Conservation (phyloP, 1,140 invertebrate genomes). For the Hyphantria cunea region DNA sequence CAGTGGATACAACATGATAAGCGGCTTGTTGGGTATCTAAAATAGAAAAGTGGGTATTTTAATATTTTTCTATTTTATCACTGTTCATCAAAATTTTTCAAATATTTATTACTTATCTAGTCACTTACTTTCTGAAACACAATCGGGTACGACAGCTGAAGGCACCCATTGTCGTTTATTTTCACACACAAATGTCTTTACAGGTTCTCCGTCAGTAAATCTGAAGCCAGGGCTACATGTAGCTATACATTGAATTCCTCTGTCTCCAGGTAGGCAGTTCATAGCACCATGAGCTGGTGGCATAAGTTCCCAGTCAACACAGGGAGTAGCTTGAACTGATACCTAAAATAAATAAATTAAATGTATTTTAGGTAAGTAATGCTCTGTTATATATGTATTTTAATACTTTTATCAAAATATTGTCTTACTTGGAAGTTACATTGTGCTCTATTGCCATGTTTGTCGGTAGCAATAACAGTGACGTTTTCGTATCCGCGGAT, state of each 20-base stretch:
- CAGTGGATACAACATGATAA: slow-evolving; percentile 94
- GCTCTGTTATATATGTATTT: neutral
- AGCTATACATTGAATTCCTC: slow-evolving; percentile 93
- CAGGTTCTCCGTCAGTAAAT: slow-evolving; percentile 94
- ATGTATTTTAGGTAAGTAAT: too few relatives aligned
- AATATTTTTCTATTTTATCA: slow-evolving; percentile 2
- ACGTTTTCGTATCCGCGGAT: slow-evolving; percentile 97
- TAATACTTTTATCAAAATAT: neutral
- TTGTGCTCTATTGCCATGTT: slow-evolving; percentile 93
- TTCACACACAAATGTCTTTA: slow-evolving; percentile 93
- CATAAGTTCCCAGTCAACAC: slow-evolving; percentile 96
- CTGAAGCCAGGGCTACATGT: slow-evolving; percentile 95
- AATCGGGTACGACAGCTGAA: slow-evolving; percentile 94
- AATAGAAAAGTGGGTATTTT: slow-evolving; percentile 39
- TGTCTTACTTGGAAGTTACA: slow-evolving; percentile 95
- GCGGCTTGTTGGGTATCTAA: slow-evolving; percentile 94
- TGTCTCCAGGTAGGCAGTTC: slow-evolving; percentile 92
- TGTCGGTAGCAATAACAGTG: slow-evolving; percentile 94
- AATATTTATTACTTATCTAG: too few relatives aligned
- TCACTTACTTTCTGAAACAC: slow-evolving; percentile 92
- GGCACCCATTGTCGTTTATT: slow-evolving; percentile 91
- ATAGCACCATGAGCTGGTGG: slow-evolving; percentile 93
- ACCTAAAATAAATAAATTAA: slow-evolving; percentile 75
- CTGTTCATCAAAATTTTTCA: neutral
- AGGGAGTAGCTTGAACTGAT: slow-evolving; percentile 95